Percentiles rank a stretch among this genome's conserved stretches.
Conservation (phyloP, 1,140 invertebrate species). For the Anthonomus grandis region DNA sequence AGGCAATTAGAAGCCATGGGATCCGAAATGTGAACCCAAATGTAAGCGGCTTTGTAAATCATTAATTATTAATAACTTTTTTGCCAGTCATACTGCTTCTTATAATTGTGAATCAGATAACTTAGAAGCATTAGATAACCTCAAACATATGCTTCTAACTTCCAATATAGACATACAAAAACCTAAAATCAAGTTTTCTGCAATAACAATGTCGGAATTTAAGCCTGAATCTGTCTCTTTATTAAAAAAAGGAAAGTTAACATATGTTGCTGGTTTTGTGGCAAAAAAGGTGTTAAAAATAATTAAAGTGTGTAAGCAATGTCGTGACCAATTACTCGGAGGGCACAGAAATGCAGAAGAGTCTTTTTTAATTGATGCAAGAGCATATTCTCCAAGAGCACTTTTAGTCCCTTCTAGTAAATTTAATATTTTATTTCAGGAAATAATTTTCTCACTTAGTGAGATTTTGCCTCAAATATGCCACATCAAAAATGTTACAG, state of each 20-base stretch:
- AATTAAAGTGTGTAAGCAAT: not conserved
- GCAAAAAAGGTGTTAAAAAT: not conserved
- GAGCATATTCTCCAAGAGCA: not conserved
- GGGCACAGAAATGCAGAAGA: not conserved
- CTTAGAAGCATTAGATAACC: not conserved
- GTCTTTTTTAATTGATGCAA: not conserved
- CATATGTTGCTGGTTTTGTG: not conserved
- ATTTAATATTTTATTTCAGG: not conserved
- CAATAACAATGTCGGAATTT: not conserved
- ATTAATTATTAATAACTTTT: slow-evolving; percentile 5
- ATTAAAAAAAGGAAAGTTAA: not conserved
- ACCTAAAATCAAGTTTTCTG: not conserved
- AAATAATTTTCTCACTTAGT: not conserved
- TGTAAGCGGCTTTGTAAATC: slow-evolving; percentile 14
- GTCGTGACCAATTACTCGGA: not conserved
- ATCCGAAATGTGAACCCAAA: slow-evolving; percentile 21
- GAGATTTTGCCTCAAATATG: not conserved
- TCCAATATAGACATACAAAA: not conserved
- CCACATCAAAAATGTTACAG: not conserved
- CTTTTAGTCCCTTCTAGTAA: not conserved
- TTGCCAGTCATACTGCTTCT: not conserved
- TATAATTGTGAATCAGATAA: slow-evolving; percentile 1
- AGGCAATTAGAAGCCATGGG: slow-evolving; percentile 17
- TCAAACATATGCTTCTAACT: slow-evolving; percentile 1
- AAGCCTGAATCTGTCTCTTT: not conserved